phyloP scores from a whole-genome alignment of 2,888 invertebrate species.

The Drosophila atripex region DNA sequence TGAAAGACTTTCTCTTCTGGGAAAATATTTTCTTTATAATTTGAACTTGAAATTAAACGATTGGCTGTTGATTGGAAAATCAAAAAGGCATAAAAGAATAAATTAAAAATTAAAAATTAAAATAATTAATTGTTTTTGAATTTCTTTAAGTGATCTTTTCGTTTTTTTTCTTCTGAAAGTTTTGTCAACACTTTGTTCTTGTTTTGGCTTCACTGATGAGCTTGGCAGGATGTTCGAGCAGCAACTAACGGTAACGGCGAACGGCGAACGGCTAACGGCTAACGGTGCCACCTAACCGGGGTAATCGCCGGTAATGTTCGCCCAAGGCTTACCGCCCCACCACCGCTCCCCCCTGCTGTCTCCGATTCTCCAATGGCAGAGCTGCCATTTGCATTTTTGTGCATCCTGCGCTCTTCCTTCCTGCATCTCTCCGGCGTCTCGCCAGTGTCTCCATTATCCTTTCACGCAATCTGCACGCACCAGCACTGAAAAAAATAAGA shows the following conservation, averaged over 20 bases:
- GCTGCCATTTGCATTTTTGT: conserved; percentile 24
- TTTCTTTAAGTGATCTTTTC: background rate
- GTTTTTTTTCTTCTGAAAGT: background rate
- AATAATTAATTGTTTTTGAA: background rate
- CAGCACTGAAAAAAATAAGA: conserved; percentile 14
- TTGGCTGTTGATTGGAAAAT: background rate
- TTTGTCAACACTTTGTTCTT: conserved; percentile 14
- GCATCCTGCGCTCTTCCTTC: conserved; percentile 1
- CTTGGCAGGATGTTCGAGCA: conserved; percentile 35
- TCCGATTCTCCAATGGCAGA: conserved; percentile 2
- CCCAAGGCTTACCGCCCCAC: conserved; percentile 61
- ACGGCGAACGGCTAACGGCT: background rate
- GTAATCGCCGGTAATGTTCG: conserved; percentile 75
- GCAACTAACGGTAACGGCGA: conserved; percentile 49
- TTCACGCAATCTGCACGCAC: conserved; percentile 71
- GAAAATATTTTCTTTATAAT: background rate
- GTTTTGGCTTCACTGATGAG: conserved; percentile 26
- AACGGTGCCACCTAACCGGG: conserved; percentile 49
- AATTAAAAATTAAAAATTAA: background rate
- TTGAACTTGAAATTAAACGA: background rate
- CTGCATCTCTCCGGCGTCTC: background rate
- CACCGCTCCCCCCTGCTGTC: conserved; percentile 5
- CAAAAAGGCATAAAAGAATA: background rate
- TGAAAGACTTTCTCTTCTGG: background rate
- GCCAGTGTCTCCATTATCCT: background rate